phyloP scores from a whole-genome alignment of 2,113 vertebrate species.

The Ammospiza caudacuta region DNA sequence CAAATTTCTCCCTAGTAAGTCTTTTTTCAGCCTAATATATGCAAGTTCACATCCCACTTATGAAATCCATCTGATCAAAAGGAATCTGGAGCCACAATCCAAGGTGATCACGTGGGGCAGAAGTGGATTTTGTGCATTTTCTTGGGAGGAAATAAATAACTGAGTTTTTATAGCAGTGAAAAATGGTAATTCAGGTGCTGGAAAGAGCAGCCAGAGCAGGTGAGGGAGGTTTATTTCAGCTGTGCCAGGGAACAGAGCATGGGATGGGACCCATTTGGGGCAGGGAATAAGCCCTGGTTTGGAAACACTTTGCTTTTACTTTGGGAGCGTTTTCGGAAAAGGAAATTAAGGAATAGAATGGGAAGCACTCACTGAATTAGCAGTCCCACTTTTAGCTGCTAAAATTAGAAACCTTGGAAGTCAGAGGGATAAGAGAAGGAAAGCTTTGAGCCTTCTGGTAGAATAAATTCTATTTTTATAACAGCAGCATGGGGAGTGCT shows the following conservation, averaged over 20 bases:
- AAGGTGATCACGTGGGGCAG: background rate
- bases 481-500: background rate
- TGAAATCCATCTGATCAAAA: background rate
- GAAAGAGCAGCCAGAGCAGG: background rate
- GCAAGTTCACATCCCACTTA: background rate
- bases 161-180: background rate
- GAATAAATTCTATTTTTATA: background rate
- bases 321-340: background rate
- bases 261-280: background rate
- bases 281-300: background rate
- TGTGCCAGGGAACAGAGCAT: background rate
- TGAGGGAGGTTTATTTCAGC: background rate
- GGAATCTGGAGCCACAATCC: background rate
- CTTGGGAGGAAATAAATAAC: background rate
- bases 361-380: background rate
- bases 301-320: background rate
- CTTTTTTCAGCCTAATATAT: background rate
- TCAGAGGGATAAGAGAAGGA: background rate
- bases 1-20: background rate
- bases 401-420: constrained; percentile 2
- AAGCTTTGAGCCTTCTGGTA: background rate
- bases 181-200: too few species aligned
- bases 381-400: background rate
- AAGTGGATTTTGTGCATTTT: background rate
- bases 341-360: background rate